These are phyloP conservation scores for Clarias macrocephalus DNA, from an alignment of 2,113 vertebrate genomes.

Conservation along the genomic window DNA sequence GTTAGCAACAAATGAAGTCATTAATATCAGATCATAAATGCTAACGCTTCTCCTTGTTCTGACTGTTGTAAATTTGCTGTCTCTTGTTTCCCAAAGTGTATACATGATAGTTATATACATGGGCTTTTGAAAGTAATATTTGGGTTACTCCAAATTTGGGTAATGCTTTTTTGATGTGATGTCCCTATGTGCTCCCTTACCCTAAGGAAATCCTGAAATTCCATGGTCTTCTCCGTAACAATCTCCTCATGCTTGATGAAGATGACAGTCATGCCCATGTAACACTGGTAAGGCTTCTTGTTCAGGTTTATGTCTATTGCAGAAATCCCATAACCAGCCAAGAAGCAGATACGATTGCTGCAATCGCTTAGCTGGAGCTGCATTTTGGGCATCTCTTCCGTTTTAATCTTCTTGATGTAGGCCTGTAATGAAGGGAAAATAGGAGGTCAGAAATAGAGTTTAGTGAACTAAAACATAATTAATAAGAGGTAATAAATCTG, in stretches of 20 bases:
- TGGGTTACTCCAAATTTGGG: no score
- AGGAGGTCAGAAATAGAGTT: neutral
- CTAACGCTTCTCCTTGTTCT: neutral
- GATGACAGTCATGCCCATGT: slow-evolving; percentile 76
- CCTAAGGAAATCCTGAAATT: slow-evolving; percentile 82
- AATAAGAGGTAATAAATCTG: neutral
- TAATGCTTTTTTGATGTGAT: no score
- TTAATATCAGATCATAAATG: slow-evolving; percentile 3
- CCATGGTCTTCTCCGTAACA: slow-evolving; percentile 72
- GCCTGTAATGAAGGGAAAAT: slow-evolving; percentile 58
- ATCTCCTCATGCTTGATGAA: slow-evolving; percentile 82
- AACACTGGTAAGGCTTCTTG: slow-evolving; percentile 78
- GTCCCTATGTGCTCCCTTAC: slow-evolving; percentile 57
- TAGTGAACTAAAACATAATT: neutral
- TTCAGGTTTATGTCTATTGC: slow-evolving; percentile 77
- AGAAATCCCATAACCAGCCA: slow-evolving; percentile 78
- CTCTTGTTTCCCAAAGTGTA: neutral
- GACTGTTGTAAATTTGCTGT: neutral
- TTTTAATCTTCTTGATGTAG: slow-evolving; percentile 73
- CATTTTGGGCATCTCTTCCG: slow-evolving; percentile 72
- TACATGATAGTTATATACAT: neutral
- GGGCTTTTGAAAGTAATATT: no score
- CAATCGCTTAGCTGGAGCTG: slow-evolving; percentile 73
- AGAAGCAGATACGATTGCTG: slow-evolving; percentile 72
- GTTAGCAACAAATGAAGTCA: slow-evolving; percentile 24